Evolutionary conservation across 2,797 vertebrate genomes (phyloP).

Genomic region (Denticeps clupeoides): DNA sequence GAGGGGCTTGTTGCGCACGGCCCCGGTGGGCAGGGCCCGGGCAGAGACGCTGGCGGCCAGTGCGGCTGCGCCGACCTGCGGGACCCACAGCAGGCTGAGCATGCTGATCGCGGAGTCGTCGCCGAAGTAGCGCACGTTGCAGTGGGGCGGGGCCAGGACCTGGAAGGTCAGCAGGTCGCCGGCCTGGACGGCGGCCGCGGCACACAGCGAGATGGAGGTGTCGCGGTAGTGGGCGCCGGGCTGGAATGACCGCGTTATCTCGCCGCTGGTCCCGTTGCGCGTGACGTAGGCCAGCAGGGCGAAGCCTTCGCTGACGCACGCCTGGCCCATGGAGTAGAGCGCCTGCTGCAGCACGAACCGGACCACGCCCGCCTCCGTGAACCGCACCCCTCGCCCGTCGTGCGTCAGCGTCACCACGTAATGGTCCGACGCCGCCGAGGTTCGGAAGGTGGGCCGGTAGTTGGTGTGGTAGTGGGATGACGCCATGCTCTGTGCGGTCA

Average conservation of each 20-base stretch:
- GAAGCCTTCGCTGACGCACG: conserved; percentile 67
- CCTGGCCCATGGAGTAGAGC: conserved; percentile 76
- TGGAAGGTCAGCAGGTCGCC: conserved; percentile 73
- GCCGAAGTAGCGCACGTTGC: conserved; percentile 72
- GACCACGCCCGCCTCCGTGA: conserved; percentile 66
- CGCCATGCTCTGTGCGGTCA: conserved; percentile 66
- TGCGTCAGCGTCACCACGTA: conserved; percentile 70
- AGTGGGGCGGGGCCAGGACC: conserved; percentile 71
- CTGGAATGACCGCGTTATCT: conserved; percentile 65
- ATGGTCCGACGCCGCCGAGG: conserved; percentile 66
- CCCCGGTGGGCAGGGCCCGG: conserved; percentile 61
- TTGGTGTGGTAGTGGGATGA: conserved; percentile 75
- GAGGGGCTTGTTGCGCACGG: conserved; percentile 74
- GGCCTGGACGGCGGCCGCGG: conserved; percentile 48
- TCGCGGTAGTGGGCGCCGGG: conserved; percentile 77
- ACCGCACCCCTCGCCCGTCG: conserved; percentile 67
- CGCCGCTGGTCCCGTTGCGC: conserved; percentile 62
- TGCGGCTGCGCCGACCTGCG: conserved; percentile 62
- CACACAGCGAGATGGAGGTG: conserved; percentile 69
- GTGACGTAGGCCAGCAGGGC: conserved; percentile 67
- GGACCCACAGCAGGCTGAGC: conserved; percentile 78
- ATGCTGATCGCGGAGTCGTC: conserved; percentile 70
- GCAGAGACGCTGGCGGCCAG: conserved; percentile 63
- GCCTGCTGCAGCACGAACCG: conserved; percentile 81
- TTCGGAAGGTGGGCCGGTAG: conserved; percentile 68